Evolutionary conservation across 2,113 vertebrate species (phyloP), one percentile per base, ranked within the genome.

Genomic region (Phylloscopus whistleri): DNA sequence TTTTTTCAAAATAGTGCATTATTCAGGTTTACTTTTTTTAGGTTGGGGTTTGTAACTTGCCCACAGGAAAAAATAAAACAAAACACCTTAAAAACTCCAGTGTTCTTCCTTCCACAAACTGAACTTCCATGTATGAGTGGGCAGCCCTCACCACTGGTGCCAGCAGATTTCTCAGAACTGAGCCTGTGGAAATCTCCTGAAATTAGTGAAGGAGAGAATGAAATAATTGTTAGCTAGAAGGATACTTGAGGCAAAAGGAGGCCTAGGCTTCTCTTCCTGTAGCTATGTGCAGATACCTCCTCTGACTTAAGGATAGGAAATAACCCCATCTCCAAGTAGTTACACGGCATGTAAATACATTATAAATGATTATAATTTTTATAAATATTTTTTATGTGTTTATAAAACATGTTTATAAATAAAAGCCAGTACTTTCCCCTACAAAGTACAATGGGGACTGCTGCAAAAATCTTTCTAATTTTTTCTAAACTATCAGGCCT

Each of bases 161-260:
- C 58, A 79, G 22, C 19, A 82, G 60, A 24, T 79, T 96, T 87
- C 84, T 68, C 78, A 83, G 49, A 76, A 83, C 11, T 76, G 74
- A 90, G 63, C 22, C 27, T 60, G 43, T 12, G 88, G 53, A 85
- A 80, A 26, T 28, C 66, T 64, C 73, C 48, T 62, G 75, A 90
- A 82, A 60, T 72, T 76, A 66, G 12, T 1, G 4, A 86, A 68
- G 59, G 37, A 81, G 14, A 66, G 28, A 84, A 75, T 43, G 16
- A 60, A 78, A 70, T 49, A 35, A 63, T 12, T 35, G 9, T 16
- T 53, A 60, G 12, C 33, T 55, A 31, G 30, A 49, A 30, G 9
- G 26, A 44, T n/a, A 26, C 49, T 64, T 31, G 30, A 84, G 76
- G 21, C 22, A 68, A 75, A 81, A 68, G 11, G 6, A 78, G 33